Conservation (phyloP, 2,888 invertebrate genomes). For the Calameuta idolon region DNA sequence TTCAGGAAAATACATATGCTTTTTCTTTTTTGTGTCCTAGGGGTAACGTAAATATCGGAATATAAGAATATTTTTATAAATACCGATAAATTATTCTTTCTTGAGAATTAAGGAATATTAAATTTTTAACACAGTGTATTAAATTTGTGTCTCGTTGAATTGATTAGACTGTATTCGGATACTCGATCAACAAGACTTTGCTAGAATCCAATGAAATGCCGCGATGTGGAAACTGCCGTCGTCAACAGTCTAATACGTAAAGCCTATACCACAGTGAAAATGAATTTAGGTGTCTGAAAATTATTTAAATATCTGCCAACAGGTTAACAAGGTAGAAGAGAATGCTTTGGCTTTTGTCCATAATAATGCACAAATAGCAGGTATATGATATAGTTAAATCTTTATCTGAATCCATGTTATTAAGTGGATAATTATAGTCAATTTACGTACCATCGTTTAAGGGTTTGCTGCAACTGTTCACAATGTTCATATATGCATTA, state of each 20-base stretch:
- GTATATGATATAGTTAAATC: background rate
- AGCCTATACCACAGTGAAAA: background rate
- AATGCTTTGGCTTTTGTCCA: background rate
- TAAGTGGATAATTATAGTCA: background rate
- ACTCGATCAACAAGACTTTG: background rate
- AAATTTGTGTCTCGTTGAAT: background rate
- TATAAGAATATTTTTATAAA: background rate
- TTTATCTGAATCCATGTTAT: background rate
- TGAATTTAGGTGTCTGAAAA: background rate
- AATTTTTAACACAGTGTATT: background rate
- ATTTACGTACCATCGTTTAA: slow-evolving; percentile 55
- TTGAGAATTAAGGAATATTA: background rate
- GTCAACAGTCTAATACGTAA: background rate
- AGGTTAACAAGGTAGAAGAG: background rate
- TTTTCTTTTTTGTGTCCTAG: background rate
- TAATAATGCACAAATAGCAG: background rate
- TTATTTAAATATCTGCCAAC: background rate
- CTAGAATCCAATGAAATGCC: background rate
- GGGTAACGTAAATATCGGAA: background rate
- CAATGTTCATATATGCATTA: slow-evolving; percentile 59
- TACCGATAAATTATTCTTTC: background rate
- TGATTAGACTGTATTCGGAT: background rate
- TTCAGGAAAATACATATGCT: background rate
- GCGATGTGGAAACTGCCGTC: background rate
- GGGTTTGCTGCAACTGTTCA: slow-evolving; percentile 60